Evolutionary conservation across 2,113 vertebrate species (phyloP), one percentile per base, ranked within the genome.

Genomic region (Mohoua ochrocephala): DNA sequence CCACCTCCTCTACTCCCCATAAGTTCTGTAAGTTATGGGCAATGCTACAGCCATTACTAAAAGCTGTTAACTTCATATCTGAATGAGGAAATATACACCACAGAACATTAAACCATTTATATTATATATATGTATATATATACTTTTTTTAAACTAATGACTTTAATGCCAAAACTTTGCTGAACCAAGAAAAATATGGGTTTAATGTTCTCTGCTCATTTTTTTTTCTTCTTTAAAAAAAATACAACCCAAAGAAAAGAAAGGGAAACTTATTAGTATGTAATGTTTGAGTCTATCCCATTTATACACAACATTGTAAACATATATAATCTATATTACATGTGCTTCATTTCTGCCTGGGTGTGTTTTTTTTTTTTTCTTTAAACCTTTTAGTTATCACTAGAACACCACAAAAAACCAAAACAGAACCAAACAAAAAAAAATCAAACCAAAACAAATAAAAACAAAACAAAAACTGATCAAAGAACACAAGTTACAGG

Each of bases 241-340:
- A 95, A 92, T 90, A 96, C 95, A 95, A 96, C 95, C 89, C 83
- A 93, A 95, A 92, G 83, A 91, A 92, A 97, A 97, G 97, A 92
- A 94, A 98, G 98, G 97, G 97, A 98, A 99, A 98, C 97, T 97
- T 98, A 98, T 98, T 98, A 98, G 98, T 98, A 98, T 98, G 97
- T 98, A 98, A 97, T 97, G 97, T 91, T 84, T 98, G 97, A 98
- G 97, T 98, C 98, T 98, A 99, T 99, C 98, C 98, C 99, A 98
- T 99, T 99, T 99, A 99, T 99, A 99, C 98, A 99, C 99, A 99
- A 99, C 99, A 99, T 99, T 99, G 99, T 99, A 99, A 99, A 99
- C 99, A 99, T 99, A 99, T 99, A 99, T 97, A 98, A 98, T 99
- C 98, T 99, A 99, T 99, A 98, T 99, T 99, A 99, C 99, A 99